Conservation (phyloP, 2,888 invertebrate genomes). For the Kryphioiulus occultus region DNA sequence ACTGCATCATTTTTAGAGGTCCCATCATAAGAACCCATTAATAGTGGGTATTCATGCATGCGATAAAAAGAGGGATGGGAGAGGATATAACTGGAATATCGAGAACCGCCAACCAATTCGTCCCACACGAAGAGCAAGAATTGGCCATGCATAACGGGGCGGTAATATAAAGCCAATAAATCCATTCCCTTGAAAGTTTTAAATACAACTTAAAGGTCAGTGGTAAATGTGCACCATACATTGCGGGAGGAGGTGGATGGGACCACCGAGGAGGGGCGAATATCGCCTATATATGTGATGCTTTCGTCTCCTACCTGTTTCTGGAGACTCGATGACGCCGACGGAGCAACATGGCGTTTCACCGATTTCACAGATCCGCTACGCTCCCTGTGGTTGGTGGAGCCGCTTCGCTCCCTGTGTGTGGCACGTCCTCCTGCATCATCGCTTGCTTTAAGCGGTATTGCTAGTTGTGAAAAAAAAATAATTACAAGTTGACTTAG, state of each 20-base stretch:
- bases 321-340: conserved; percentile 46
- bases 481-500: background rate
- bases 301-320: conserved; percentile 50
- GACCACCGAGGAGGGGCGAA: background rate
- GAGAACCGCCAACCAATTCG: background rate
- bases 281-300: background rate
- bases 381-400: background rate
- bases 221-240: conserved; percentile 51
- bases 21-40: background rate
- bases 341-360: conserved; percentile 33
- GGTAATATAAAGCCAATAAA: background rate
- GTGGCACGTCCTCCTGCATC: background rate
- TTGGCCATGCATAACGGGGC: background rate
- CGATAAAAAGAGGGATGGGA: background rate
- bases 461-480: background rate
- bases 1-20: background rate
- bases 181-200: background rate
- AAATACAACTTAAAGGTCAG: conserved; percentile 46
- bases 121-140: conserved; percentile 19
- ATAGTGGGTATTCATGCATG: background rate
- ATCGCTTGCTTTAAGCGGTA: background rate
- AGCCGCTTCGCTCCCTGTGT: background rate
- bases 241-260: conserved; percentile 27
- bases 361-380: conserved; percentile 47
- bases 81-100: background rate